Evolutionary conservation across 2,888 invertebrate genomes (phyloP).

Genomic region (Drosophila rellima): DNA sequence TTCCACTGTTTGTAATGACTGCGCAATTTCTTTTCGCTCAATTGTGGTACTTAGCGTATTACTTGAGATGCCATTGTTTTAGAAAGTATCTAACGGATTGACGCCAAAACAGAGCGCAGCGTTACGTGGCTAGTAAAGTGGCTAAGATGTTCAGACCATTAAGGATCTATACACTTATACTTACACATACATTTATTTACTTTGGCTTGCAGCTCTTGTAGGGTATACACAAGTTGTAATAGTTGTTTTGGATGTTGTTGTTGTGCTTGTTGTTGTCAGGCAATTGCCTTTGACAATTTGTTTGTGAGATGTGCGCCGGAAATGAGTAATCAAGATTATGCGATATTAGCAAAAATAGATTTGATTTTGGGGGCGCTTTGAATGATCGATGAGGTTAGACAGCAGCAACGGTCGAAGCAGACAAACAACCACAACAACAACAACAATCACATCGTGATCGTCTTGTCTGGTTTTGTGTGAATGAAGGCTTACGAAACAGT

Average conservation of each 20-base stretch:
- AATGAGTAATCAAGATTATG: slow-evolving; percentile 81
- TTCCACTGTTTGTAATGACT: slow-evolving; percentile 64
- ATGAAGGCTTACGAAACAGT: slow-evolving; percentile 50
- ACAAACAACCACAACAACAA: slow-evolving; percentile 10
- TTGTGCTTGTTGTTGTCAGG: slow-evolving; percentile 28
- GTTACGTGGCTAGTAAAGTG: slow-evolving; percentile 10
- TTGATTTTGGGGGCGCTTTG: slow-evolving; percentile 70
- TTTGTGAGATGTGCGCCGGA: slow-evolving; percentile 72
- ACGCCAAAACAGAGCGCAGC: slow-evolving; percentile 8
- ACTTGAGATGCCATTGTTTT: slow-evolving; percentile 74
- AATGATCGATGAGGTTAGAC: slow-evolving; percentile 71
- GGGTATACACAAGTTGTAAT: slow-evolving; percentile 53
- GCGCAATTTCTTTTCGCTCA: slow-evolving; percentile 67
- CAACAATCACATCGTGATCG: slow-evolving; percentile 37
- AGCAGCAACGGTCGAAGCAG: slow-evolving; percentile 54
- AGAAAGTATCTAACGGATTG: slow-evolving; percentile 64
- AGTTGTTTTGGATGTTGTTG: slow-evolving; percentile 17
- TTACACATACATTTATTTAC: slow-evolving; percentile 4
- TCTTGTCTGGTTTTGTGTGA: slow-evolving; percentile 28
- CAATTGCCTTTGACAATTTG: slow-evolving; percentile 72
- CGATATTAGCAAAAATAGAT: slow-evolving; percentile 77
- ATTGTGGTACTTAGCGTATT: slow-evolving; percentile 67
- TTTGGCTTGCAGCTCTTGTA: slow-evolving; percentile 20
- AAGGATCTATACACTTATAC: not conserved
- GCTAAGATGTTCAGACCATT: slow-evolving; percentile 3